These are phyloP conservation scores for Argyresthia goedartella DNA, from an alignment of 2,888 invertebrate species.

Conservation along the genomic window DNA sequence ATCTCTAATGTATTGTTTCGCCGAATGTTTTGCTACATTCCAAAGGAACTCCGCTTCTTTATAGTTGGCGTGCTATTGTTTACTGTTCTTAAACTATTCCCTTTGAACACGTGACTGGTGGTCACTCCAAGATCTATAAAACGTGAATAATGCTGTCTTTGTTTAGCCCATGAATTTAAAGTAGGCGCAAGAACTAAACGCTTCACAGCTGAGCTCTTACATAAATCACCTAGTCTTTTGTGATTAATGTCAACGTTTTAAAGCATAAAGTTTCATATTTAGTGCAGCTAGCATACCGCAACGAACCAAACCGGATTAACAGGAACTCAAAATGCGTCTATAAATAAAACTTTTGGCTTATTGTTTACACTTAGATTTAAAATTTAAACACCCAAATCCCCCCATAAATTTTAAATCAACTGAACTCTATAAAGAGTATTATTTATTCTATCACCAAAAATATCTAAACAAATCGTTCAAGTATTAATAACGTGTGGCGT, in stretches of 20 bases:
- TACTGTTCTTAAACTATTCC: too few relatives aligned
- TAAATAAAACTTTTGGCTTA: slow-evolving; percentile 53
- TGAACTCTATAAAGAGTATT: slow-evolving; percentile 17
- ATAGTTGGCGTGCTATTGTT: too few relatives aligned
- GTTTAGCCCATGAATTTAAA: slow-evolving; percentile 28
- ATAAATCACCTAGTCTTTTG: slow-evolving; percentile 62
- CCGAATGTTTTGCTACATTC: too few relatives aligned
- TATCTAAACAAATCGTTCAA: slow-evolving; percentile 59
- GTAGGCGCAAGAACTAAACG: slow-evolving; percentile 8
- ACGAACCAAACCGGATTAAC: slow-evolving; percentile 42
- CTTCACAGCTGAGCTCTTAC: slow-evolving; percentile 13
- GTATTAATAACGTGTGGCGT: slow-evolving; percentile 58
- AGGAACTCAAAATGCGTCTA: slow-evolving; percentile 38
- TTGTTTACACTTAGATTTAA: slow-evolving; percentile 60
- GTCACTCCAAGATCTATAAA: slow-evolving; percentile 37
- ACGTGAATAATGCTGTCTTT: slow-evolving; percentile 38
- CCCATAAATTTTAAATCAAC: slow-evolving; percentile 47
- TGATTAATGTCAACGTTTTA: slow-evolving; percentile 63
- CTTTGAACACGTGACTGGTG: slow-evolving; percentile 13
- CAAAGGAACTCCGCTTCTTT: too few relatives aligned
- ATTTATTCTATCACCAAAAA: slow-evolving; percentile 34
- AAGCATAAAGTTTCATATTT: slow-evolving; percentile 63
- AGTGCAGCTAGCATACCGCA: slow-evolving; percentile 38
- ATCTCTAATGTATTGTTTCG: too few relatives aligned
- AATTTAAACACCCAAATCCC: slow-evolving; percentile 41